Base-by-base conservation (phyloP, 2,888 invertebrate species). In the Oscheius sp. region DNA sequence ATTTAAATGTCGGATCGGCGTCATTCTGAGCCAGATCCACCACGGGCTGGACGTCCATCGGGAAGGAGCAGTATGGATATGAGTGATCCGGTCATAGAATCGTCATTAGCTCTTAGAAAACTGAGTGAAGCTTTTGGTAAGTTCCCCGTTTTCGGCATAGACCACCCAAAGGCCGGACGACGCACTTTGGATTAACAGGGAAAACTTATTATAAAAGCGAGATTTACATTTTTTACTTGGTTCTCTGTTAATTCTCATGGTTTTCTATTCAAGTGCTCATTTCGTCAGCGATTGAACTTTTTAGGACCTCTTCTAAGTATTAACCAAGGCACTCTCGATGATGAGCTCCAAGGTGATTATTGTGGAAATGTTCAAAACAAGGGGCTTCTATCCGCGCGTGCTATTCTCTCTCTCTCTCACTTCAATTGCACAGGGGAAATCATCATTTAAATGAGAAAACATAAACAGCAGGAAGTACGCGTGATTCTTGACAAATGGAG, bases 41-140 rank as follows among this genome's bases (percentile, higher is more conserved):
- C 65, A 49, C 70, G 22, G 69, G 65, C 17, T 51, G 69, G 32
- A 41, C 24, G 26, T 64, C 68, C 51, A 49, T 65, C 38, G 56
- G 67, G 69, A 30, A 51, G 75, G 20, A 70, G 69, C 54, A 72
- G 72, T 44, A 68, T 73, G n/a, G 78, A 78, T 66, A 50, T 74
- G 32, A 71, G 61, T 24, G 82, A 83, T 57, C 76, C 78, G n/a
- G 74, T 83, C 59, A 70, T 82, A 59, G 82, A 83, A 47, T 75
- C 81, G 14, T 77, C 74, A 49, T 50, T 83, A n/a, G 83, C 83
- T 12, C 68, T 83, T 6, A 69, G 83, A 22, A 83, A 83, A 63
- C 68, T 83, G 17, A 81, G 81, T 6, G 80, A 82, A 64, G 82
- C 81, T 28, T 82, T 83, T 61, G 83, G 83, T 83, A 66, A 70